Base-by-base conservation (phyloP, 2,888 invertebrate genomes). In the Volucella inflata region DNA sequence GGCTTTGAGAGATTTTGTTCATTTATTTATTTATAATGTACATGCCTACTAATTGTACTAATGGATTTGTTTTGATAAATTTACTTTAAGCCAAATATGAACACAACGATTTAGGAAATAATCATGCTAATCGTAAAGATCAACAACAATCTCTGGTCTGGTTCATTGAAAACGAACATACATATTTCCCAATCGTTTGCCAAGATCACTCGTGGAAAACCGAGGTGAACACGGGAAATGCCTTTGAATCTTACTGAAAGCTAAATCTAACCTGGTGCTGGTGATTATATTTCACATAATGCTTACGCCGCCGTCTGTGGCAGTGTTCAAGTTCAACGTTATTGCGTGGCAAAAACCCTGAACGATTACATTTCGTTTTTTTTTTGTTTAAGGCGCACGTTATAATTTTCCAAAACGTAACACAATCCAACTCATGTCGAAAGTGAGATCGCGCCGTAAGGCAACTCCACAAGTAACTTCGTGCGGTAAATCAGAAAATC, bases 321-420 rank as follows among this genome's bases (percentile, higher is more conserved):
- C 46, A 48, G 68, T 77, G 59, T 84, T 84, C 83, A 84, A 84
- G 83, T 84, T 84, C 83, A 84, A 75, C 79, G 74, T 57, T 51
- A 68, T 64, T 75, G 74, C 79, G 76, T 77, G 77, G 30, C 30
- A 30, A 50, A 78, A 83, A 72, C 82, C 67, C 72, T 83, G 82
- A 84, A 75, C 59, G 40, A 44, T 74, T 30, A 30, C 30, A 6
- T 30, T 30, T 30, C 30, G 30, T 62, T 53, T 67, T 65, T 62
- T 53, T 67, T 65, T 57, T 62, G 60, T 46, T 78, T 16, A 57
- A 44, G 71, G 55, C 74, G 68, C 68, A 64, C 38, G 68, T 67
- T 74, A 78, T 50, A 36, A 78, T 74, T 70, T 67, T 74, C 74
- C 48, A 65, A 84, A 83, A 79, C 74, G 68, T 79, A 84, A 84